Evolutionary conservation across 2,797 vertebrate genomes (phyloP), one percentile per base, ranked within the genome.

Genomic region (Pangasius larnaudii): DNA sequence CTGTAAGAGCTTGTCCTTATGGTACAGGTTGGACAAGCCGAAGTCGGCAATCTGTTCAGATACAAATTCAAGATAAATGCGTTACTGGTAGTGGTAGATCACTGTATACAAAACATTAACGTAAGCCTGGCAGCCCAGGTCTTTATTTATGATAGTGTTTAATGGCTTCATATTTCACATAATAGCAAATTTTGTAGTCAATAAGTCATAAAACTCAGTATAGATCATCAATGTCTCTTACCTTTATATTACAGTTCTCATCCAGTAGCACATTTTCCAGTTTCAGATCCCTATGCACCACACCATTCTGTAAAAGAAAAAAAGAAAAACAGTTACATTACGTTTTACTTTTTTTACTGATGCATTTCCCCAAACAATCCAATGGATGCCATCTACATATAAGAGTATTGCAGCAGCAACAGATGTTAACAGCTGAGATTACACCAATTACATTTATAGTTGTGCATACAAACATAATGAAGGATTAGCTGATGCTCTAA

Each of bases 231-330:
- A 51, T n/a, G 27, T 22, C 10, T 53, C 92, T 90, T 95, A 99
- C 99, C 98, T 99, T 99, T 94, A 99, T 99, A 94, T 99, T 99
- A 96, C 98, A 98, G 96, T 97, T 99, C 96, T 99, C 98, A 96
- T 99, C 99, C 90, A 99, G 98, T 95, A 99, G 97, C 95, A 99
- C 98, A 89, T 99, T 99, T 97, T 99, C 99, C 97, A 99, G 96
- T 97, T 99, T 99, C 94, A 99, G 94, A 94, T 99, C 99, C 93
- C 99, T 96, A 94, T 99, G 99, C 92, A 99, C 98, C 93, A 99
- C 98, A 75, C 98, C 97, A 0, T 98, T 99, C 98, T 99, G 95
- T 88, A 96, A 96, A 1, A 59, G 96, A 82, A 63, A 61, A 19
- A n/a, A 27, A 16, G 16, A 16, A 67, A 30, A 33, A 19, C 3